Conservation (phyloP, 2,113 vertebrate genomes). For the Gobius niger region DNA sequence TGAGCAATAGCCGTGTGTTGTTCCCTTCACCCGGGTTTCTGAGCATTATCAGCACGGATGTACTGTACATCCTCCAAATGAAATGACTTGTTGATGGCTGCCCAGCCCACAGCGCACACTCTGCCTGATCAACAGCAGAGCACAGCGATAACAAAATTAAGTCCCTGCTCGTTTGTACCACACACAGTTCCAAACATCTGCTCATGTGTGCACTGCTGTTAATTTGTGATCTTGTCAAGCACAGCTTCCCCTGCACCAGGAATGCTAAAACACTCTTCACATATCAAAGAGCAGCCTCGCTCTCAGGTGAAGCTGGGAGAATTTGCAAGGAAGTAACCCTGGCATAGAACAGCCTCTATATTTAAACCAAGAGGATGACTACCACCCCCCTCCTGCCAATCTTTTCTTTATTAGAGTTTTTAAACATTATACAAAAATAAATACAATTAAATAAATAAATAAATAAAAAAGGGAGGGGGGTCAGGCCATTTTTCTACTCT, state of each 20-base stretch:
- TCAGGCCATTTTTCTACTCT: too few species aligned
- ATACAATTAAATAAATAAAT: too few species aligned
- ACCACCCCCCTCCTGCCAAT: too few species aligned
- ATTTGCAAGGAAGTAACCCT: conserved; percentile 6
- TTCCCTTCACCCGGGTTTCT: conserved; percentile 12
- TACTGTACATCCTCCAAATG: conserved; percentile 29
- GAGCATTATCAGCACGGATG: conserved; percentile 39
- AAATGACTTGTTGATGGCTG: conserved; percentile 60
- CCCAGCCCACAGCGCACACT: conserved; percentile 31
- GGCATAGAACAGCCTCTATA: not conserved
- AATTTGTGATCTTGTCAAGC: conserved; percentile 54
- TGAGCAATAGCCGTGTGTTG: conserved; percentile 4
- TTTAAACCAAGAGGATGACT: conserved; percentile 9
- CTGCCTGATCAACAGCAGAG: conserved; percentile 63
- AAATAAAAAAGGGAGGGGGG: too few species aligned
- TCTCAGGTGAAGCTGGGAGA: conserved; percentile 1
- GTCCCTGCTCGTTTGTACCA: conserved; percentile 8
- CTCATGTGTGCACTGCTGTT: conserved; percentile 36
- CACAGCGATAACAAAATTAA: conserved; percentile 57
- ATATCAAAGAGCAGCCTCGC: not conserved
- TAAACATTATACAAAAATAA: too few species aligned
- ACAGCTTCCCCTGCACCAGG: conserved; percentile 39
- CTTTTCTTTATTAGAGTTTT: too few species aligned
- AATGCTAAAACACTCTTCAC: conserved; percentile 18
- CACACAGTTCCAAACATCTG: conserved; percentile 34